phyloP scores from a whole-genome alignment of 2,888 invertebrate species.

The Aspidiotus rigidus region DNA sequence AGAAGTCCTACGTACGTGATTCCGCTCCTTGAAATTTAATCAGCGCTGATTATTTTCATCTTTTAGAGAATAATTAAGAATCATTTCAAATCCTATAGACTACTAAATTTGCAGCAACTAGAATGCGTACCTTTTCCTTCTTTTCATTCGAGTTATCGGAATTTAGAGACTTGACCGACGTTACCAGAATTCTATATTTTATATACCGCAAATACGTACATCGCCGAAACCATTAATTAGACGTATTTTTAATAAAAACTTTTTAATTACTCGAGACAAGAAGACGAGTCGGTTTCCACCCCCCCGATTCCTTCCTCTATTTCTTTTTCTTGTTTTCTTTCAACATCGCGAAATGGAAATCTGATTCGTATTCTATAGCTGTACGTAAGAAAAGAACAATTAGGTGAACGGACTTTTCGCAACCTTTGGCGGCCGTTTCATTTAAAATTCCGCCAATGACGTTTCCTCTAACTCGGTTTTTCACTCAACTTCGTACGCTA shows the following conservation, averaged over 20 bases:
- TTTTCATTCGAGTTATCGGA: no score
- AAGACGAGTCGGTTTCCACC: conserved; percentile 14
- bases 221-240: conserved; percentile 20
- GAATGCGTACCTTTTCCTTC: no score
- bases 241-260: conserved; percentile 28
- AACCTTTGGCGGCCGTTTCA: conserved; percentile 32
- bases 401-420: conserved; percentile 31
- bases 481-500: conserved; percentile 30
- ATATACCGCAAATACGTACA: background rate
- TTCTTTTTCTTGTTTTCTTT: background rate
- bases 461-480: conserved; percentile 31
- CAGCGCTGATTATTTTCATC: no score
- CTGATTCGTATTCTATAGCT: conserved; percentile 29
- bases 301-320: conserved; percentile 8
- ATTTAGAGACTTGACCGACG: no score
- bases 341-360: conserved; percentile 9
- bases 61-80: no score
- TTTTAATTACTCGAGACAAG: conserved; percentile 23
- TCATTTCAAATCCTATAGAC: no score
- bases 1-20: no score
- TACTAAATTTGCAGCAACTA: no score
- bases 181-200: no score
- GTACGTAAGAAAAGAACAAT: conserved; percentile 33
- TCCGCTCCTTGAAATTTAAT: no score
- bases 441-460: conserved; percentile 31